These are phyloP conservation scores for Diaprepes abbreviatus DNA, from an alignment of 2,888 invertebrate genomes.

Conservation along the genomic window DNA sequence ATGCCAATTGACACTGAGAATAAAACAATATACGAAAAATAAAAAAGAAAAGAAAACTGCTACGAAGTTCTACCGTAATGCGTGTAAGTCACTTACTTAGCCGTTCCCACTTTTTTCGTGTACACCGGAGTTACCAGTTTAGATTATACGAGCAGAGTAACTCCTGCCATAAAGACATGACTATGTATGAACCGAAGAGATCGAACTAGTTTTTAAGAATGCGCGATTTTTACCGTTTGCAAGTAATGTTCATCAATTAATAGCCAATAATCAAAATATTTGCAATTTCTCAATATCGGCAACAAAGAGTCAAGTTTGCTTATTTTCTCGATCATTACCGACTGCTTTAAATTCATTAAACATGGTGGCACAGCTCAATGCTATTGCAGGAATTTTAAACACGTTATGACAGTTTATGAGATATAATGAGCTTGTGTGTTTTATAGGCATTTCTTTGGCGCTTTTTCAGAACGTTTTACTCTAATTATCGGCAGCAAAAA, in stretches of 20 bases:
- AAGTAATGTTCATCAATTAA: constrained; percentile 36
- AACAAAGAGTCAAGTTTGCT: constrained; percentile 28
- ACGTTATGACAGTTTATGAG: constrained; percentile 50
- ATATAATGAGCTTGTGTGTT: constrained; percentile 49
- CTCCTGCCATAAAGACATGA: too few relatives aligned
- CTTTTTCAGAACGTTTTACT: constrained; percentile 46
- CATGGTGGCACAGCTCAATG: constrained; percentile 46
- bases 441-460: constrained; percentile 47
- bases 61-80: too few relatives aligned
- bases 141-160: too few relatives aligned
- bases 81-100: too few relatives aligned
- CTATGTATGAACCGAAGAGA: background rate
- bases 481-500: constrained; percentile 45
- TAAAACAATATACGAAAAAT: too few relatives aligned
- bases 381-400: constrained; percentile 41
- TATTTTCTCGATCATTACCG: constrained; percentile 48
- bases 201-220: constrained; percentile 2
- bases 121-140: too few relatives aligned
- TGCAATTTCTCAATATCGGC: constrained; percentile 44
- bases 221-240: constrained; percentile 2
- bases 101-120: too few relatives aligned
- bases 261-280: constrained; percentile 36
- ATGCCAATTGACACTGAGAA: too few relatives aligned
- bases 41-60: too few relatives aligned
- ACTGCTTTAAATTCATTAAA: constrained; percentile 48